These are phyloP conservation scores for Huso huso DNA, from an alignment of 2,797 vertebrate species.

Conservation along the genomic window DNA sequence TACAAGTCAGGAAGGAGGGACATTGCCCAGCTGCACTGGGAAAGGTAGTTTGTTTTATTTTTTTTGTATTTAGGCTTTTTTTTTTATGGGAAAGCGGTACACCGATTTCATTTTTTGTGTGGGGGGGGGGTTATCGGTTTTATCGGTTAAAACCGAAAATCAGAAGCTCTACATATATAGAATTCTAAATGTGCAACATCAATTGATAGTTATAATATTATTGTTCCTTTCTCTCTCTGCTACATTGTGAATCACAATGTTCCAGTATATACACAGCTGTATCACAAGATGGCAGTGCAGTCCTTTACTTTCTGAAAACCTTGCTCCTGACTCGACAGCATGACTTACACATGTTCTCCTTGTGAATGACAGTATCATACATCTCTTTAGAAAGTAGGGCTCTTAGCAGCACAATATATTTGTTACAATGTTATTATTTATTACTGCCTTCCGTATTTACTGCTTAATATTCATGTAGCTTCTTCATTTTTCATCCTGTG, in stretches of 20 bases:
- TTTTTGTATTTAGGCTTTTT: no score
- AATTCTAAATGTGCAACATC: no score
- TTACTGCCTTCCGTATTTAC: conserved; percentile 31
- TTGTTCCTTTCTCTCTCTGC: no score
- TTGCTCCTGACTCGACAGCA: background rate
- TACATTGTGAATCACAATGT: background rate
- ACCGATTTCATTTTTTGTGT: no score
- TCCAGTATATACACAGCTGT: conserved; percentile 3
- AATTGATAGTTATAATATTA: no score
- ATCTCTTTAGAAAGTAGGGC: conserved; percentile 34
- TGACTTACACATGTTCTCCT: conserved; percentile 6
- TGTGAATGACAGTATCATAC: conserved; percentile 27
- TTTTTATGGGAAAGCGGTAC: no score
- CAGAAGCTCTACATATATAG: no score
- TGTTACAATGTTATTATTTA: conserved; percentile 43
- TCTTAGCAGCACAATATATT: conserved; percentile 46
- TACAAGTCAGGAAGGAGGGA: no score
- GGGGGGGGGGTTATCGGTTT: no score
- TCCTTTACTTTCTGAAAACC: conserved; percentile 15
- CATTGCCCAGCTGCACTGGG: no score
- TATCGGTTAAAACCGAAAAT: no score
- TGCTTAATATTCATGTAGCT: conserved; percentile 15
- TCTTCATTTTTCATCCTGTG: conserved; percentile 16
- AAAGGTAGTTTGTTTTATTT: no score
- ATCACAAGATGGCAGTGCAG: conserved; percentile 48